phyloP scores from a whole-genome alignment of 2,113 vertebrate species.

The Xyrauchen texanus region DNA sequence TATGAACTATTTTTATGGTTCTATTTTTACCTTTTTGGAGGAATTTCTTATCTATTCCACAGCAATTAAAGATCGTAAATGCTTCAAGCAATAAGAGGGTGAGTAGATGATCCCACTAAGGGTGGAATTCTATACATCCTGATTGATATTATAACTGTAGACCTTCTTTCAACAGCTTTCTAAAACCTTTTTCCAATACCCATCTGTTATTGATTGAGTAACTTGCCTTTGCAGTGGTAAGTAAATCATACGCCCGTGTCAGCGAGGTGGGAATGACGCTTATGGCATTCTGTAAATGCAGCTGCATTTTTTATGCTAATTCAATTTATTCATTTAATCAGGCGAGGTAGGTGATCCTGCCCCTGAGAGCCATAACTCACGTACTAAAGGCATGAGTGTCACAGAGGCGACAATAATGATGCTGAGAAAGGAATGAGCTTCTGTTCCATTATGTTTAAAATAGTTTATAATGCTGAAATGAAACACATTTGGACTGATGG shows the following conservation, averaged over 20 bases:
- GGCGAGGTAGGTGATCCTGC: conserved; percentile 35
- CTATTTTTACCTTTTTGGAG: too few species aligned
- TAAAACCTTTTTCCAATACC: conserved; percentile 1
- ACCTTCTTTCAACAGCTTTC: conserved; percentile 8
- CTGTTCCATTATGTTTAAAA: not conserved
- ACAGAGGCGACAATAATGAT: conserved; percentile 11
- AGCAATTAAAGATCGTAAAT: too few species aligned
- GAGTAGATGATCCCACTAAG: not conserved
- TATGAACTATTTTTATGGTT: too few species aligned
- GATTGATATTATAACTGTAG: not conserved
- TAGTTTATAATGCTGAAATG: not conserved
- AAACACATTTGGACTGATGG: not conserved
- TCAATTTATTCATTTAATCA: conserved; percentile 48
- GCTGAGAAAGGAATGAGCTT: conserved; percentile 33
- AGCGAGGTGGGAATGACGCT: conserved; percentile 53
- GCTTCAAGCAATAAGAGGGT: too few species aligned
- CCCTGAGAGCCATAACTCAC: conserved; percentile 49
- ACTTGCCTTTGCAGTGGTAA: conserved; percentile 12
- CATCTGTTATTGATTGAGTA: conserved; percentile 44
- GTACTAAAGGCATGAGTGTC: conserved; percentile 20
- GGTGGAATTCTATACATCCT: not conserved
- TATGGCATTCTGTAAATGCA: conserved; percentile 46
- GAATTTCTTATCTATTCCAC: too few species aligned
- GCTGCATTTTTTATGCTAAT: conserved; percentile 55
- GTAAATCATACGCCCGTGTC: conserved; percentile 38